Evolutionary conservation across 2,797 vertebrate genomes (phyloP), one percentile per base, ranked within the genome.

Genomic region (Otus scops): DNA sequence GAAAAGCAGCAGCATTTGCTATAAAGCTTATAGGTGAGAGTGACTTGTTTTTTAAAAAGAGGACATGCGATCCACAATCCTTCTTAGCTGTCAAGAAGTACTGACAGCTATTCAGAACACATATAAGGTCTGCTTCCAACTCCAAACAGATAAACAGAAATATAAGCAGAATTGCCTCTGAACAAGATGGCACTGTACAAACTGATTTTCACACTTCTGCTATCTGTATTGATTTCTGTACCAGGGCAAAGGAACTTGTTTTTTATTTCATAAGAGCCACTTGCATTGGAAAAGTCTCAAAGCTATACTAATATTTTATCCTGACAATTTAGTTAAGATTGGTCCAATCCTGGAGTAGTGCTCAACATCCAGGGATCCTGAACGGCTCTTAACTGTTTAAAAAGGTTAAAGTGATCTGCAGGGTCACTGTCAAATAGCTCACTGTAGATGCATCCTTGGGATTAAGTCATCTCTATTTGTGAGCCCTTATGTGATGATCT

Each of bases 401-500:
- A 87, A 78, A 85, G 57, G 77, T 71, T 71, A 38, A 51, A 60
- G 16, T 17, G 80, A 92, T 77, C 83, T 6, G 50, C 80, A 43
- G 51, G 71, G 74, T 77, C 47, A 22, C 83, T 76, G 86, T 76
- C 94, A 79, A 65, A 94, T 3, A 87, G 83, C 95, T 92, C 83
- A 56, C 96, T 93, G 70, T 32, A 79, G 88, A 79, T 77, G 93
- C 95, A 90, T 89, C 88, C 85, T 74, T 60, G 75, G 92, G 94
- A 95, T 97, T 94, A 96, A 96, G 94, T 93, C 94, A 95, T 96
- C 95, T 89, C 88, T 93, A 34, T 96, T 94, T 96, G 94, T 86
- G 70, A 95, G 85, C 74, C 88, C 77, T 85, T 86, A 94, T 73
- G 93, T 80, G 93, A 95, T 79, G 88, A 95, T 95, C 85, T 88